These are phyloP conservation scores for Cryptoblepharus egeriae DNA, from an alignment of 2,797 vertebrate genomes.

Conservation along the genomic window DNA sequence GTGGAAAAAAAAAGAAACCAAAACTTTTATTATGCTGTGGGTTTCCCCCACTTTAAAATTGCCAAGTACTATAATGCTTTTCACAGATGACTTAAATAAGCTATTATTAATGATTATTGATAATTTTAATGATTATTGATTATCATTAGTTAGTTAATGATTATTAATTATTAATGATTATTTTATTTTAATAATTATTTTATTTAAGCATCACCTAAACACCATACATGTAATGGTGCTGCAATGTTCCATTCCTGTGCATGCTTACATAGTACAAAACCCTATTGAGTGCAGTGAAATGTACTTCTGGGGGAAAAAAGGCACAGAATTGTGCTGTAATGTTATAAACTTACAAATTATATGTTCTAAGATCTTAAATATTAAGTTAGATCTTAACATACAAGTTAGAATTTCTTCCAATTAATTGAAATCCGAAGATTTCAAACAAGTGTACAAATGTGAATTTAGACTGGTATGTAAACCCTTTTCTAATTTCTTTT, in stretches of 20 bases:
- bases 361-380: slow-evolving; percentile 53
- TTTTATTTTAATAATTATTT: too few species aligned
- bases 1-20: slow-evolving; percentile 79
- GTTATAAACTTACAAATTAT: slow-evolving; percentile 67
- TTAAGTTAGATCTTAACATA: slow-evolving; percentile 27
- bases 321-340: not conserved
- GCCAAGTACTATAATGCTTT: slow-evolving; percentile 36
- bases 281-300: not conserved
- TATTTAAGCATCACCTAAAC: too few species aligned
- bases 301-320: not conserved
- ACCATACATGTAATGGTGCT: too few species aligned
- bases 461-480: not conserved
- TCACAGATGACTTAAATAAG: slow-evolving; percentile 53
- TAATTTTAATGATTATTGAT: too few species aligned
- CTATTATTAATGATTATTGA: slow-evolving; percentile 56
- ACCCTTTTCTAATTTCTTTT: not conserved
- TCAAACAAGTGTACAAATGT: slow-evolving; percentile 11
- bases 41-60: slow-evolving; percentile 62
- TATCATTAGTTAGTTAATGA: too few species aligned
- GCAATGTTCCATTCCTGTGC: too few species aligned
- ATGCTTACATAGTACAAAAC: not conserved
- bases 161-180: too few species aligned
- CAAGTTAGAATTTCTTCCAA: slow-evolving; percentile 23
- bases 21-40: slow-evolving; percentile 63
- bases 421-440: not conserved